Percentiles rank a stretch among this genome's conserved stretches.
Evolutionary conservation across 1,140 invertebrate species (phyloP).

Genomic region (Drosophila nigrodunni): DNA sequence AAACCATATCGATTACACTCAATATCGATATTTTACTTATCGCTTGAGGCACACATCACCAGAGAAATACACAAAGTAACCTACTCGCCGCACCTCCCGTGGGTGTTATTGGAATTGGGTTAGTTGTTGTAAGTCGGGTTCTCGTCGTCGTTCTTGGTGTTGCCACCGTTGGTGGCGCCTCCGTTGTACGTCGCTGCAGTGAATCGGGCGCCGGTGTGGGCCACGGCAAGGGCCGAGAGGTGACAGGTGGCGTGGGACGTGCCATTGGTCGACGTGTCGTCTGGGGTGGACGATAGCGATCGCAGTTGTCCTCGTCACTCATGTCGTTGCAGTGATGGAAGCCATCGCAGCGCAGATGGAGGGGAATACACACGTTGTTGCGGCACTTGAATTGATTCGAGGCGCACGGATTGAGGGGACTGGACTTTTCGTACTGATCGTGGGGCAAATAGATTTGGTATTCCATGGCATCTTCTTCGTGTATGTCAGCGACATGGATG

Average conservation of each 20-base stretch:
- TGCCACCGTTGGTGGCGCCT: constrained; percentile 6
- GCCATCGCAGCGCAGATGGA: constrained; percentile 90
- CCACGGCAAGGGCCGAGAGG: constrained; percentile 14
- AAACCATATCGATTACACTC: no score
- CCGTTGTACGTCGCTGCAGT: constrained; percentile 26
- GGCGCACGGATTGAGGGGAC: constrained; percentile 54
- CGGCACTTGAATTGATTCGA: constrained; percentile 85
- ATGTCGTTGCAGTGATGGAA: constrained; percentile 90
- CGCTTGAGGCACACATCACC: no score
- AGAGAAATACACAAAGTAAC: constrained; percentile 32
- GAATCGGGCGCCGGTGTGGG: neutral
- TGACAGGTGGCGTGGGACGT: constrained; percentile 3
- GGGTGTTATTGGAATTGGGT: constrained; percentile 58
- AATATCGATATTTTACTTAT: no score
- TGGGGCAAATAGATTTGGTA: constrained; percentile 53
- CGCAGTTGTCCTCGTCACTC: constrained; percentile 90
- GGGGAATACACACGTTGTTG: constrained; percentile 88
- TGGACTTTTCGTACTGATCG: constrained; percentile 56
- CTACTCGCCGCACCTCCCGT: constrained; percentile 55
- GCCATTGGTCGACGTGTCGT: constrained; percentile 24
- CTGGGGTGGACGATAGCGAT: constrained; percentile 45
- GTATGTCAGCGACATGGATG: constrained; percentile 23
- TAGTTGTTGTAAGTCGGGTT: constrained; percentile 60
- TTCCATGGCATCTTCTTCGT: constrained; percentile 50
- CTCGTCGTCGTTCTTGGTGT: constrained; percentile 3